Evolutionary conservation across 1,140 invertebrate genomes (phyloP).

Genomic region (Linepithema humile): DNA sequence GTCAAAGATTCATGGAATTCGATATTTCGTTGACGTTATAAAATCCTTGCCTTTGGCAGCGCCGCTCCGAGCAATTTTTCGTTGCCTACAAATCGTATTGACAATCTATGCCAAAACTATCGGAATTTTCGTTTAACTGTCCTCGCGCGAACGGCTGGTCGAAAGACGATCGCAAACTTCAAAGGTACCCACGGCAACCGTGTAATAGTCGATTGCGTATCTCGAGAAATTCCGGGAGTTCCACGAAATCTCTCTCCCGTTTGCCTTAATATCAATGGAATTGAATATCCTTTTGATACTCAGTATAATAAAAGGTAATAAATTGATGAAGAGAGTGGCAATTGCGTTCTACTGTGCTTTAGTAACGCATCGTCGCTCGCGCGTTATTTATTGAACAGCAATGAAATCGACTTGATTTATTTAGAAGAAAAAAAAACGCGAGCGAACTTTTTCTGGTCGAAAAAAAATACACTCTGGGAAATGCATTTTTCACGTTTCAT

Average conservation of each 20-base stretch:
- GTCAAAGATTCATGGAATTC: not conserved
- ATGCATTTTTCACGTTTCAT: constrained; percentile 4
- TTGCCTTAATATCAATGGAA: constrained; percentile 62
- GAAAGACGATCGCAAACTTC: constrained; percentile 43
- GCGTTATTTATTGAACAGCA: constrained; percentile 38
- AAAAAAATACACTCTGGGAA: not conserved
- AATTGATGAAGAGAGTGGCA: constrained; percentile 30
- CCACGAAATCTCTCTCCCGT: constrained; percentile 5
- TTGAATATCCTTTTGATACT: constrained; percentile 48
- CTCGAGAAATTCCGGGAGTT: constrained; percentile 53
- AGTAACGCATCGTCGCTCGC: not conserved
- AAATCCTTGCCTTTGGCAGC: not conserved
- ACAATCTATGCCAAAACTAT: constrained; percentile 13
- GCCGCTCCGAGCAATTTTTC: not conserved
- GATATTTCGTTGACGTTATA: not conserved
- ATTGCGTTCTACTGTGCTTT: not conserved
- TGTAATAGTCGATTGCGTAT: constrained; percentile 46
- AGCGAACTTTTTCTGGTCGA: not conserved
- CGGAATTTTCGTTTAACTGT: constrained; percentile 5
- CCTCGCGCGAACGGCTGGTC: not conserved
- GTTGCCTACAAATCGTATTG: constrained; percentile 4
- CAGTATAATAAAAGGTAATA: constrained; percentile 54
- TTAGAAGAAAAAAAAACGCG: not conserved
- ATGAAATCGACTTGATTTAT: constrained; percentile 51
- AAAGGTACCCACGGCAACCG: constrained; percentile 38